A percentile compares a stretch with the other conserved stretches of the same genome.
Evolutionary conservation across 1,140 invertebrate genomes (phyloP).

Genomic region (Zaprionus nigranus): DNA sequence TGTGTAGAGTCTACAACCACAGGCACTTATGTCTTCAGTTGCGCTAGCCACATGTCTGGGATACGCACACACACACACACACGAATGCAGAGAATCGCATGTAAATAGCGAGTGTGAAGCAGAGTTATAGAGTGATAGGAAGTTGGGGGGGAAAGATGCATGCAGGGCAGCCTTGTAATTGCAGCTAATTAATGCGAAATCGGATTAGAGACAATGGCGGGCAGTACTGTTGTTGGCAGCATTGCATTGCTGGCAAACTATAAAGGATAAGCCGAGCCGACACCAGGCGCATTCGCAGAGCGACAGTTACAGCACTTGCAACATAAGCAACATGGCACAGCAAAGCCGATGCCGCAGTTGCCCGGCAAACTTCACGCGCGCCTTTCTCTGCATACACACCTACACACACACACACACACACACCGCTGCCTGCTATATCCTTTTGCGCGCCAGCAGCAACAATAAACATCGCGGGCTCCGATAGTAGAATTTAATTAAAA

Average conservation of each 20-base stretch:
- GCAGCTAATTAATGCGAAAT: slow-evolving; percentile 62
- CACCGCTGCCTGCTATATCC: slow-evolving; percentile 7
- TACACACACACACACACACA: neutral
- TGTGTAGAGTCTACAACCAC: no score
- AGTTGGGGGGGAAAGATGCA: neutral
- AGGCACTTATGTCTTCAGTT: slow-evolving; percentile 29
- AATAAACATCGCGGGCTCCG: slow-evolving; percentile 41
- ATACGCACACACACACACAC: slow-evolving; percentile 21
- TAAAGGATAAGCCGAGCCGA: neutral
- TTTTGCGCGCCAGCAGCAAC: slow-evolving; percentile 19
- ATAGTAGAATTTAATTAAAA: slow-evolving; percentile 68
- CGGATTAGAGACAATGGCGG: slow-evolving; percentile 12
- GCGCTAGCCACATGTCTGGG: no score
- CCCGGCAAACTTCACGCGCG: slow-evolving; percentile 14
- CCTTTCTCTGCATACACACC: neutral
- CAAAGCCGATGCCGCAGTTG: slow-evolving; percentile 8
- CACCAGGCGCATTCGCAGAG: neutral
- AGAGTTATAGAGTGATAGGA: neutral
- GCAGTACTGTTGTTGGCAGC: neutral
- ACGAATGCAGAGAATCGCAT: slow-evolving; percentile 35
- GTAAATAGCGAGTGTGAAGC: neutral
- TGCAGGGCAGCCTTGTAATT: slow-evolving; percentile 26
- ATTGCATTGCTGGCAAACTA: slow-evolving; percentile 9
- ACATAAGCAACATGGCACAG: slow-evolving; percentile 4
- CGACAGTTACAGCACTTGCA: neutral